phyloP scores from a whole-genome alignment of 2,113 vertebrate genomes.

The Triplophysa rosa region DNA sequence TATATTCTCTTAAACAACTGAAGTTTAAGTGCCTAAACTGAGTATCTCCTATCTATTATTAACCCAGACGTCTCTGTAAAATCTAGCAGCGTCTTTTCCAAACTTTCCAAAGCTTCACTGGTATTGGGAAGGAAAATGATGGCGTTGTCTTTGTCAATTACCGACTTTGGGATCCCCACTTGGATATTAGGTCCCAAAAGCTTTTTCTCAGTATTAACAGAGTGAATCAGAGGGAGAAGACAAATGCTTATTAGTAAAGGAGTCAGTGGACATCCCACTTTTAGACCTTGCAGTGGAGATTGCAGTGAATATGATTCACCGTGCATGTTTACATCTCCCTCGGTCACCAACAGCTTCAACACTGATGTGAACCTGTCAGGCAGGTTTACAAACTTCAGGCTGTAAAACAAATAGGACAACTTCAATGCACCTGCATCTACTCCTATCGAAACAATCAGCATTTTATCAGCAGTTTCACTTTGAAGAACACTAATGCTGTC shows the following conservation, averaged over 20 bases:
- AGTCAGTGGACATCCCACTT: slow-evolving; percentile 36
- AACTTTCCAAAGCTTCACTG: slow-evolving; percentile 6
- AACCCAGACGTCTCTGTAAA: slow-evolving; percentile 47
- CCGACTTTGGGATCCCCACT: slow-evolving; percentile 1
- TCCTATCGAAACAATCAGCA: slow-evolving; percentile 26
- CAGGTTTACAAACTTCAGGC: slow-evolving; percentile 26
- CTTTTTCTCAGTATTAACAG: slow-evolving; percentile 1
- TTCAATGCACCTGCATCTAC: slow-evolving; percentile 31
- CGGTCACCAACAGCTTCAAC: slow-evolving; percentile 16
- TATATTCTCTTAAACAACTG: slow-evolving; percentile 1
- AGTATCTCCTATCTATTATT: neutral
- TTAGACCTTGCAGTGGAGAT: slow-evolving; percentile 12
- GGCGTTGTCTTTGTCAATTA: slow-evolving; percentile 19
- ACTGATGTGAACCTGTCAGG: slow-evolving; percentile 36
- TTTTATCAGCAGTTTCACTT: neutral
- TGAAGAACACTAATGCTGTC: slow-evolving; percentile 12
- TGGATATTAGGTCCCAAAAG: neutral
- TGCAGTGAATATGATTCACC: neutral
- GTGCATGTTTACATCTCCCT: neutral
- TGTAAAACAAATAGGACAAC: slow-evolving; percentile 35
- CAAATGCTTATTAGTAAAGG: slow-evolving; percentile 42
- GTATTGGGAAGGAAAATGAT: slow-evolving; percentile 34
- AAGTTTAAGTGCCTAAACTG: slow-evolving; percentile 7
- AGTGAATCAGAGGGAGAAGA: slow-evolving; percentile 41
- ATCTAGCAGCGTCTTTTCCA: slow-evolving; percentile 31